Conservation (phyloP, 2,113 vertebrate genomes). For the Pristiophorus japonicus region DNA sequence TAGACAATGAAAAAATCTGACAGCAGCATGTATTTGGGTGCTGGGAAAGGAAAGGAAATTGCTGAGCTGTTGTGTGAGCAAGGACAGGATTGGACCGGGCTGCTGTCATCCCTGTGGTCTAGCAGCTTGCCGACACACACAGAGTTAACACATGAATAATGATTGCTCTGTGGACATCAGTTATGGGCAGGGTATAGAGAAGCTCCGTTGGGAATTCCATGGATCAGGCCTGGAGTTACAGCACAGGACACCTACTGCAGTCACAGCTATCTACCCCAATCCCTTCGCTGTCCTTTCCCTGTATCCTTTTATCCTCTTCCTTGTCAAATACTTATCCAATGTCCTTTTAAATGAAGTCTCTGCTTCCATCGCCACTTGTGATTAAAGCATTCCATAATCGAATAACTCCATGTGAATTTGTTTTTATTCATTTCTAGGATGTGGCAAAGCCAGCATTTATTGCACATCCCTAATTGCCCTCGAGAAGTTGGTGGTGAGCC, state of each 20-base stretch:
- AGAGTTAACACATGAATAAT: neutral
- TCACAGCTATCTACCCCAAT: neutral
- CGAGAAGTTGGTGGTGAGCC: too few relatives aligned
- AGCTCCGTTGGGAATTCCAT: neutral
- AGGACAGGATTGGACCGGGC: neutral
- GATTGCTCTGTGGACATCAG: neutral
- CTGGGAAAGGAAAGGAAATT: too few relatives aligned
- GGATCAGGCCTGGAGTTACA: too few relatives aligned
- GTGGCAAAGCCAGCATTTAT: too few relatives aligned
- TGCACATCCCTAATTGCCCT: too few relatives aligned
- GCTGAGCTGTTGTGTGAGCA: too few relatives aligned
- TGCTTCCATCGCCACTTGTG: too few relatives aligned
- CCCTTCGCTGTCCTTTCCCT: neutral
- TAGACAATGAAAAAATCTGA: too few relatives aligned
- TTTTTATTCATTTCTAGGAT: too few relatives aligned
- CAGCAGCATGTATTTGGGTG: too few relatives aligned
- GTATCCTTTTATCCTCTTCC: neutral
- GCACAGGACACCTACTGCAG: too few relatives aligned
- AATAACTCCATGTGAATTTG: neutral
- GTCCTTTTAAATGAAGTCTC: neutral
- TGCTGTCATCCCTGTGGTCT: neutral
- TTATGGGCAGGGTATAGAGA: neutral
- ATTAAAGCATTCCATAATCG: neutral
- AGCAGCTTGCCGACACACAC: neutral
- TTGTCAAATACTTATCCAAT: neutral